phyloP scores from a whole-genome alignment of 1,140 invertebrate species.

The Tetranychus urticae region DNA sequence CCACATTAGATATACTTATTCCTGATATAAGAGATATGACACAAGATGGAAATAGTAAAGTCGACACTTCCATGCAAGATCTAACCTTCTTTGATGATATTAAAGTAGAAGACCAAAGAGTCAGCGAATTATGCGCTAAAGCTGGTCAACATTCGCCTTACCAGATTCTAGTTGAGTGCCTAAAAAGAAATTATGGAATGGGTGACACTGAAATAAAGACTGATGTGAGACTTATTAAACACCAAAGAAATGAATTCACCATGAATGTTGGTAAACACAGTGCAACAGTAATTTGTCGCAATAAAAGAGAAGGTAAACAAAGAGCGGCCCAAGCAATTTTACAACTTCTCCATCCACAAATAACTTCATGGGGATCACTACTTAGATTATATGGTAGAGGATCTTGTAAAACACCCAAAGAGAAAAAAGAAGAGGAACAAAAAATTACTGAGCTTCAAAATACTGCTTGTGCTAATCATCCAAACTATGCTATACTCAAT shows the following conservation, averaged over 20 bases:
- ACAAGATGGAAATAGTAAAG: slow-evolving; percentile 10
- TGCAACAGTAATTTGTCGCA: slow-evolving; percentile 42
- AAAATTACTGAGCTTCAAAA: slow-evolving; percentile 70
- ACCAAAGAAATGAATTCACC: slow-evolving; percentile 77
- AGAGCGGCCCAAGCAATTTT: slow-evolving; percentile 81
- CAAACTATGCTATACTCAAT: slow-evolving; percentile 74
- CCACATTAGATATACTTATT: slow-evolving; percentile 72
- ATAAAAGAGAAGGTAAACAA: slow-evolving; percentile 93
- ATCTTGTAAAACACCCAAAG: slow-evolving; percentile 72
- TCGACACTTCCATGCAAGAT: slow-evolving; percentile 18
- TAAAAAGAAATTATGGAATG: slow-evolving; percentile 71
- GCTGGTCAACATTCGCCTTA: slow-evolving; percentile 84
- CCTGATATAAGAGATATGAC: slow-evolving; percentile 60
- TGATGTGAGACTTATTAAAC: slow-evolving; percentile 61
- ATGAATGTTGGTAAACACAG: slow-evolving; percentile 83
- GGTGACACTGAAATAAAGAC: slow-evolving; percentile 67
- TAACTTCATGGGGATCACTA: slow-evolving; percentile 79
- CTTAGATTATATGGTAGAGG: slow-evolving; percentile 73
- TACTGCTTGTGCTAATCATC: slow-evolving; percentile 65
- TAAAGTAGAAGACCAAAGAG: slow-evolving; percentile 68
- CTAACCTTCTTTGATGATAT: slow-evolving; percentile 75
- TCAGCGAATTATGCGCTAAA: slow-evolving; percentile 76
- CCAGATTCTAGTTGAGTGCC: slow-evolving; percentile 67
- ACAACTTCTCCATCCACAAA: slow-evolving; percentile 64
- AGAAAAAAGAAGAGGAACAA: slow-evolving; percentile 57